Conservation (phyloP, 2,797 vertebrate genomes). For the Darevskia nairensis region DNA sequence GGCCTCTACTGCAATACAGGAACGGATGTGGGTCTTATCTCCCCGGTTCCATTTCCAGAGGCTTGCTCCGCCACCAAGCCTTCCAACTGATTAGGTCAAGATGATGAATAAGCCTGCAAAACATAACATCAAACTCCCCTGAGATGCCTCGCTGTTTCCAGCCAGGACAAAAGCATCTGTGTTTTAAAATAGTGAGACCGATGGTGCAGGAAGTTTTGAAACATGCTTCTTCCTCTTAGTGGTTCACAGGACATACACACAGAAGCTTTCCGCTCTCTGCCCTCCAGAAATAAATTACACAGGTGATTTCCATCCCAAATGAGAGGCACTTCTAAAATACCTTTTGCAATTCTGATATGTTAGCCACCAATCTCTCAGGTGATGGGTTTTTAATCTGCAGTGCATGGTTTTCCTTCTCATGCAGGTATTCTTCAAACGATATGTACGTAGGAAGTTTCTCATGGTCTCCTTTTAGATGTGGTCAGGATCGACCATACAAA, state of each 20-base stretch:
- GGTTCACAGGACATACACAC: neutral
- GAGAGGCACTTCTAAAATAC: neutral
- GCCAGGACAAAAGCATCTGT: neutral
- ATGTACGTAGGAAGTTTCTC: neutral
- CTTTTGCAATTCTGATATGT: neutral
- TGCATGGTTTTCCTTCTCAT: neutral
- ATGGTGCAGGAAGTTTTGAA: neutral
- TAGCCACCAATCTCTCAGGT: neutral
- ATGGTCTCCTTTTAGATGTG: neutral
- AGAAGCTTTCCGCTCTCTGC: neutral
- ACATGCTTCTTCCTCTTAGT: neutral
- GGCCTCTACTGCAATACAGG: neutral
- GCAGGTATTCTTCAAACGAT: neutral
- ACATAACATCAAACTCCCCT: neutral
- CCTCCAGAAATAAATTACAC: neutral
- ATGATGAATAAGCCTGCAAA: neutral
- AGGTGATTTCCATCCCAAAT: neutral
- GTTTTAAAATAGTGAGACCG: neutral
- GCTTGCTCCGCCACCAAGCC: neutral
- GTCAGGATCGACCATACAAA: neutral
- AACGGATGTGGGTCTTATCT: neutral
- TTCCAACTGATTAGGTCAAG: neutral
- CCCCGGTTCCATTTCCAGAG: neutral
- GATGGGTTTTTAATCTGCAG: neutral
- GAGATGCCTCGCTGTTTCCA: neutral